These are phyloP conservation scores for Caenorhabditis macrosperma DNA, from an alignment of 2,888 invertebrate genomes.

Conservation along the genomic window DNA sequence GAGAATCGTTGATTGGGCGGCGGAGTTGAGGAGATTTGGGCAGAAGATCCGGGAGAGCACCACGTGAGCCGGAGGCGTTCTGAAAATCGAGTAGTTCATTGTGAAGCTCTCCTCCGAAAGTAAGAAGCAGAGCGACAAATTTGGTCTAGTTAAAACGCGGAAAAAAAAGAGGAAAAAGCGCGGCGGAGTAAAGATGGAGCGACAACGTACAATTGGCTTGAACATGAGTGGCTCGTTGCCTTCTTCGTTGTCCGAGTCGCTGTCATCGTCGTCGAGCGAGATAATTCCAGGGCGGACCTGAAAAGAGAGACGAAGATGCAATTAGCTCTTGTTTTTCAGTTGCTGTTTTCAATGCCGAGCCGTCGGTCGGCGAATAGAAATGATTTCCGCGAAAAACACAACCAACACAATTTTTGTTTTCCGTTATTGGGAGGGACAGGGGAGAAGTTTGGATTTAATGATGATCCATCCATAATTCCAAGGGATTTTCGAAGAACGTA, in stretches of 20 bases:
- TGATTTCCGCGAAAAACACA: neutral
- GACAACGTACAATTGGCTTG: slow-evolving; percentile 59
- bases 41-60: slow-evolving; percentile 71
- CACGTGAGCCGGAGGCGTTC: slow-evolving; percentile 59
- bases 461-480: too few relatives aligned
- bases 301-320: neutral
- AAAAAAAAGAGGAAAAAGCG: slow-evolving; percentile 2
- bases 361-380: neutral
- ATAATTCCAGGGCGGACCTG: slow-evolving; percentile 55
- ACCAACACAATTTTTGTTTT: too few relatives aligned
- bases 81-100: slow-evolving; percentile 21
- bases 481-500: too few relatives aligned
- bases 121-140: too few relatives aligned
- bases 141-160: neutral
- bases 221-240: slow-evolving; percentile 61
- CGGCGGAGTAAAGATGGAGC: slow-evolving; percentile 3
- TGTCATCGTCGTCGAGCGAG: slow-evolving; percentile 58
- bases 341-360: neutral
- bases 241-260: slow-evolving; percentile 58
- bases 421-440: too few relatives aligned
- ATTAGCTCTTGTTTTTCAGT: slow-evolving; percentile 16
- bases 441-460: too few relatives aligned
- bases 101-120: too few relatives aligned
- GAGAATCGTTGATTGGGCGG: slow-evolving; percentile 49
- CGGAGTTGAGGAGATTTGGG: slow-evolving; percentile 67